phyloP scores from a whole-genome alignment of 2,797 vertebrate species.

The Eurystomus glaucurus region DNA sequence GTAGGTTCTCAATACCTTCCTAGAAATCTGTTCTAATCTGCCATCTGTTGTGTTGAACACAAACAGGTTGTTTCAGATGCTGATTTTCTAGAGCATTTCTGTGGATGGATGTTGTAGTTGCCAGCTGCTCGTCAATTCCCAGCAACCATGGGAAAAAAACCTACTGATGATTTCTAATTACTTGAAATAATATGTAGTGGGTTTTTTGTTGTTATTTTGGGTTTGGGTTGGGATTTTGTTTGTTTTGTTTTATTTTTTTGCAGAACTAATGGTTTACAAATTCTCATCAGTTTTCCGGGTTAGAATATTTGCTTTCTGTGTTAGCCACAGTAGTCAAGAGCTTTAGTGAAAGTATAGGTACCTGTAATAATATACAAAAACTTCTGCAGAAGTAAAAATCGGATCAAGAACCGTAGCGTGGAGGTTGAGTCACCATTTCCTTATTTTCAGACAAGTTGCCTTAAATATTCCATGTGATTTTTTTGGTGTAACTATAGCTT shows the following conservation, averaged over 20 bases:
- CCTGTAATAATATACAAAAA: background rate
- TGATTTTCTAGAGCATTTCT: background rate
- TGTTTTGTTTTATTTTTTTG: background rate
- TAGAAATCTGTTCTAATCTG: background rate
- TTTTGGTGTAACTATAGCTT: background rate
- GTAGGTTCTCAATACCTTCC: background rate
- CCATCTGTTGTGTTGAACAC: background rate
- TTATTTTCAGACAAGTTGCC: background rate
- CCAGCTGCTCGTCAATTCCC: background rate
- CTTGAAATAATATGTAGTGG: background rate
- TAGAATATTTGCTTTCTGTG: background rate
- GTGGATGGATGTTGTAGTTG: background rate
- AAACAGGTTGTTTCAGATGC: background rate
- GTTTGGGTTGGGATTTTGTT: background rate
- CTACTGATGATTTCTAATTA: background rate
- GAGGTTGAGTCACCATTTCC: background rate
- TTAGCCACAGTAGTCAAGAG: background rate
- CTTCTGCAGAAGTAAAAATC: background rate
- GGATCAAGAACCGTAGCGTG: accelerated
- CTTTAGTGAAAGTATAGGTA: background rate
- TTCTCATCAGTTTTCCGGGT: background rate
- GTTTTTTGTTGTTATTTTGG: background rate
- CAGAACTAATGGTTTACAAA: background rate
- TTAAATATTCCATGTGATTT: background rate
- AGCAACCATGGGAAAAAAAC: background rate